These are phyloP conservation scores for Odontomachus brunneus DNA, from an alignment of 1,140 invertebrate species.

Conservation along the genomic window DNA sequence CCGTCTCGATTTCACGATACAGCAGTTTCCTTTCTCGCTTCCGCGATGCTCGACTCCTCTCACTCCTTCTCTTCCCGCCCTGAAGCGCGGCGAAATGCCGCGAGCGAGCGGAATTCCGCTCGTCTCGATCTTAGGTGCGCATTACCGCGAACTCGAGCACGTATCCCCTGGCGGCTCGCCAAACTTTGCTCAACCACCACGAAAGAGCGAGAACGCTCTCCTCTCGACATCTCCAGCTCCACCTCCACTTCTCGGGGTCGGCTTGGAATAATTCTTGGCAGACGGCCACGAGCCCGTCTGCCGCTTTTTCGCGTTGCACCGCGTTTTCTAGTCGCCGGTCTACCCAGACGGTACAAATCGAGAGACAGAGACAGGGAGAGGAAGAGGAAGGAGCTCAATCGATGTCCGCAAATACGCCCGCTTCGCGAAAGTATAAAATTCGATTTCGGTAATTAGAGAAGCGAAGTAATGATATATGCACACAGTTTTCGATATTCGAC, in stretches of 20 bases:
- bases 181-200: constrained; percentile 34
- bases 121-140: constrained; percentile 31
- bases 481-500: constrained; percentile 24
- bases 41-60: no score
- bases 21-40: no score
- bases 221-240: constrained; percentile 11
- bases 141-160: constrained; percentile 11
- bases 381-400: constrained; percentile 1
- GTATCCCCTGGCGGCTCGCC: constrained; percentile 31
- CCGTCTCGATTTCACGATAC: no score
- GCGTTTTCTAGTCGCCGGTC: constrained; percentile 12
- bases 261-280: constrained; percentile 52
- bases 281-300: constrained; percentile 33
- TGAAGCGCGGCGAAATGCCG: background rate
- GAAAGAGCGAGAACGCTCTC: constrained; percentile 10
- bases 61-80: no score
- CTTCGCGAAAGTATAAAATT: constrained; percentile 3
- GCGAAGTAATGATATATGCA: background rate
- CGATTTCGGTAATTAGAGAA: constrained; percentile 44
- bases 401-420: constrained; percentile 32
- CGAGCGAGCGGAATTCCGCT: constrained; percentile 8
- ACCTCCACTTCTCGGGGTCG: constrained; percentile 29
- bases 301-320: constrained; percentile 19
- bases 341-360: constrained; percentile 32
- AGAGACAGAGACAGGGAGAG: background rate